A percentile compares a stretch with the other conserved stretches of the same genome.
These are phyloP conservation scores for Oligia latruncula DNA, from an alignment of 2,888 invertebrate genomes.

Conservation along the genomic window DNA sequence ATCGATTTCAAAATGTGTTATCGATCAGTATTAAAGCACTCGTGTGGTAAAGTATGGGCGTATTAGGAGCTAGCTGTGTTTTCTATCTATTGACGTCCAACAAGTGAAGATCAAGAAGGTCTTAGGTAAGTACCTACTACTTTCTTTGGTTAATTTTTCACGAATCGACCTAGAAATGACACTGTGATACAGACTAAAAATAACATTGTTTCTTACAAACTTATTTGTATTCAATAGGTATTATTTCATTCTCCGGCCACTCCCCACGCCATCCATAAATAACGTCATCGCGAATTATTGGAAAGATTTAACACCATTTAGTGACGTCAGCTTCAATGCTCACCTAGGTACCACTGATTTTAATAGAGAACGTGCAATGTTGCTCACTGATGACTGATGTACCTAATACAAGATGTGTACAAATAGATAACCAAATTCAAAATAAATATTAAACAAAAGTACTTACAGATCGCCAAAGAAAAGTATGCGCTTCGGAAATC, in stretches of 20 bases:
- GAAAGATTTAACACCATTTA: neutral
- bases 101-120: neutral
- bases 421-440: neutral
- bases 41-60: neutral
- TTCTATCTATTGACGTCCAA: neutral
- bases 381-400: neutral
- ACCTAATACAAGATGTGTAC: neutral
- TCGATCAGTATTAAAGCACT: neutral
- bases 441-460: neutral
- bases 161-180: neutral
- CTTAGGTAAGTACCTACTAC: neutral
- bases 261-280: neutral
- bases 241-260: neutral
- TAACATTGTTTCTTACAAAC: neutral
- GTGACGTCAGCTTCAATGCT: conserved; percentile 7
- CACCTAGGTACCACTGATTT: neutral
- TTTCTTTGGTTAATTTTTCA: neutral
- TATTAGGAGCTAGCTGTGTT: neutral
- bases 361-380: neutral
- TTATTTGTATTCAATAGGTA: neutral
- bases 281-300: conserved; percentile 11
- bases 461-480: neutral
- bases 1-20: neutral
- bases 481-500: neutral
- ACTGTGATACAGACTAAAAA: neutral